Evolutionary conservation across 2,113 vertebrate species (phyloP), one percentile per base, ranked within the genome.

Genomic region (Erpornis zantholeuca): DNA sequence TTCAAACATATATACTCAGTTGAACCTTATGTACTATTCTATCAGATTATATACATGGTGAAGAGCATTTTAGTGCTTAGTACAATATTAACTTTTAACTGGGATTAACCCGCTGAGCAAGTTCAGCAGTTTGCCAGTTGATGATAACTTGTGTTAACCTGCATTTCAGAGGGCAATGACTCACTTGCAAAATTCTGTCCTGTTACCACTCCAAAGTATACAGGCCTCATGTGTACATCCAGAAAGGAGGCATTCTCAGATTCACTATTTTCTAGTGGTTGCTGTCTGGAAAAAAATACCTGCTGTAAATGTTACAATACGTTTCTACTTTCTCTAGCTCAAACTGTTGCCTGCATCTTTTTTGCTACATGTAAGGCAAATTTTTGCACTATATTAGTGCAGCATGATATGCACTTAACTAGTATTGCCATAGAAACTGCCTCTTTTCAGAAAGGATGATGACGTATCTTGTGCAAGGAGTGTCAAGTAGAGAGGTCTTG

Each of bases 381-480:
- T 98, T 98, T 98, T 99, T 99, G 99, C 99, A 99, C 99, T 99
- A 99, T 99, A 99, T 99, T 99, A 99, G 99, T 99, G 99, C 99
- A 99, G 99, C 98, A 98, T 98, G 99, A 98, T 98, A 99, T 98
- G 98, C 98, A 98, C 98, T 98, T 97, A 98, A 98, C 98, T 98
- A 98, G 97, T 98, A 98, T 98, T 98, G 98, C 99, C 99, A 98
- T 98, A 98, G 97, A 98, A 98, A 98, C 98, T 98, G 98, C 98
- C 98, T 98, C 98, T 98, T 98, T 98, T 98, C 98, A 97, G 80
- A 97, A 98, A 98, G 98, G 98, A 98, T 97, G 96, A 98, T 97
- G 97, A 96, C 97, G 96, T 97, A 96, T 98, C 98, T 98, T 98
- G 98, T 98, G 97, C 98, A 97, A 97, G 97, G 97, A 98, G 97